Base-by-base conservation (phyloP, 2,888 invertebrate genomes). In the Cistogaster globosa region DNA sequence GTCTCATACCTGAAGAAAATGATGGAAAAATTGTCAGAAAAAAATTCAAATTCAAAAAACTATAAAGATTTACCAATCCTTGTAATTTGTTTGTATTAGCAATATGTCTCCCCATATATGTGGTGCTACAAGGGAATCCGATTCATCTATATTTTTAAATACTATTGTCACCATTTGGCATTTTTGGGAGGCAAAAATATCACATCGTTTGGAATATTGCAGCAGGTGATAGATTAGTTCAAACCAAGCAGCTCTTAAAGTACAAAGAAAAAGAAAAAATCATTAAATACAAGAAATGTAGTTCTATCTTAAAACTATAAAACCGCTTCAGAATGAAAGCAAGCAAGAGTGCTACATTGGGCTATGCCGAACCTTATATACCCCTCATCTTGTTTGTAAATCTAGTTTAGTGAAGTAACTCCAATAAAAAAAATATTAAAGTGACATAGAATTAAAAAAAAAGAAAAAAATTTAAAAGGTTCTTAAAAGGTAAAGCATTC, bases 61-160 rank as follows among this genome's bases (percentile, higher is more conserved):
- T 32, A 5, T 32, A 32, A 32, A 8, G 20, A 77, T 88, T 83
- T 89, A 93, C 93, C 93, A 93, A 83, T 92, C 91, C 0, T 94
- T 92, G 87, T 95, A 93, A 83, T 93, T 93, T 60, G 93, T 93
- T 87, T 95, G 93, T 65, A 95, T 91, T 51, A 95, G 92, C 60
- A 97, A 92, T 84, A 95, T 93, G 75, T 96, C 95, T 88, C 96
- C 96, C 97, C 97, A 98, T 32, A 96, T 94, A 84, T 94, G 93
- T 0, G 95, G 93, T 68, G 95, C 93, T 36, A 96, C 94, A 26
- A 93, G 91, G 2, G 96, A 94, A 89, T 97, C 96, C 22, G 93
- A 93, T 89, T 96, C 96, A 90, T 96, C 95, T 65, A 97, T 93
- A 89, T 94, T 94, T 67, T 91, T 90, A 88, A 97, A 94, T 53